Conservation (phyloP, 2,888 invertebrate species). For the Smittia aterrima region DNA sequence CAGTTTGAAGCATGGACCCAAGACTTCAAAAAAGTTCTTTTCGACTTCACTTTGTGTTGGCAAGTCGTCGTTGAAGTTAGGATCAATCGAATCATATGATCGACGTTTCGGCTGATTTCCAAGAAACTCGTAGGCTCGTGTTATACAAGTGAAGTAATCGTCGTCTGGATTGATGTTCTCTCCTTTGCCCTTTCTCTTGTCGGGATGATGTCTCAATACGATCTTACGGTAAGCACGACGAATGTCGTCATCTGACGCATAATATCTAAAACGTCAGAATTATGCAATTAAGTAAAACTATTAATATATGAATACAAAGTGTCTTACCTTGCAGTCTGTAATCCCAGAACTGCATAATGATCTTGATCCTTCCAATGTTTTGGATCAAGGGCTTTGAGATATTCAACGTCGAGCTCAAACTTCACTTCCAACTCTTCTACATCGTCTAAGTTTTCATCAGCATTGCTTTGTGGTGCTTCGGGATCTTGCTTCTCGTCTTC, state of each 20-base stretch:
- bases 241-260: constrained; percentile 89
- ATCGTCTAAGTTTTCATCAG: constrained; percentile 47
- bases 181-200: constrained; percentile 90
- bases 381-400: constrained; percentile 85
- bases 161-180: constrained; percentile 79
- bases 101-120: constrained; percentile 78
- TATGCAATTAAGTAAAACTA: constrained; percentile 3
- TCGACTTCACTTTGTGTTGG: constrained; percentile 75
- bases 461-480: neutral
- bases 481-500: neutral
- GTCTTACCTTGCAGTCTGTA: constrained; percentile 61
- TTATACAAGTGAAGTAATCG: constrained; percentile 98
- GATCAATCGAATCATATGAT: constrained; percentile 96
- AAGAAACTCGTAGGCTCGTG: constrained; percentile 89
- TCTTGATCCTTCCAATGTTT: constrained; percentile 98
- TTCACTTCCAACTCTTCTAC: constrained; percentile 54
- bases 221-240: constrained; percentile 89
- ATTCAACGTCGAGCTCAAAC: constrained; percentile 74
- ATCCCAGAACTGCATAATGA: constrained; percentile 93
- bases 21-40: constrained; percentile 72
- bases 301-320: neutral
- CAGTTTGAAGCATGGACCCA: constrained; percentile 67
- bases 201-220: constrained; percentile 95
- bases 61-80: constrained; percentile 83
- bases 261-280: constrained; percentile 60